Conservation (phyloP, 2,797 vertebrate species). For the Crax fasciolata region DNA sequence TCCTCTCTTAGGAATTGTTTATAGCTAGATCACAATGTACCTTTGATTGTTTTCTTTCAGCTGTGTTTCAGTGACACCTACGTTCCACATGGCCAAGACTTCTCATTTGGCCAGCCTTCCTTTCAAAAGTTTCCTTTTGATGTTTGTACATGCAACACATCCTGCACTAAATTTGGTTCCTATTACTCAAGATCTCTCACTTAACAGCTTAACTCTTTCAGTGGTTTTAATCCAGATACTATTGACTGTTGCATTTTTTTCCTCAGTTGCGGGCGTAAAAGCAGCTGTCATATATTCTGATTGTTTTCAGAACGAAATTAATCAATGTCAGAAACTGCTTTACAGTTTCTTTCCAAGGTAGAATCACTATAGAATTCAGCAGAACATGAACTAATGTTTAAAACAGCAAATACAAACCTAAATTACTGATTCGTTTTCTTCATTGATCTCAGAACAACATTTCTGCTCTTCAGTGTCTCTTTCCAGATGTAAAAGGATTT, state of each 20-base stretch:
- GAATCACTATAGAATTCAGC: neutral
- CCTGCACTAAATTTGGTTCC: neutral
- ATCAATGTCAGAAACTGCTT: conserved; percentile 3
- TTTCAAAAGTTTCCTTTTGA: neutral
- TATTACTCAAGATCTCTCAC: neutral
- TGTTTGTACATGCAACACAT: neutral
- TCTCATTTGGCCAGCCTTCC: neutral
- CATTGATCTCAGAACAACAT: neutral
- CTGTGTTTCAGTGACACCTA: neutral
- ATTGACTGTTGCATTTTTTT: neutral
- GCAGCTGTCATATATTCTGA: neutral
- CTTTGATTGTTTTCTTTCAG: neutral
- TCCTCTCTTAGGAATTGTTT: neutral
- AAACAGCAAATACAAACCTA: neutral
- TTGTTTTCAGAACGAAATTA: conserved; percentile 24
- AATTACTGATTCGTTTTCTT: neutral
- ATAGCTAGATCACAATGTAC: neutral
- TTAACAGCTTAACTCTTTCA: neutral
- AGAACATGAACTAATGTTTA: neutral
- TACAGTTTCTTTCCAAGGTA: neutral
- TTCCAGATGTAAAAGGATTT: neutral
- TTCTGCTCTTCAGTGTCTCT: neutral
- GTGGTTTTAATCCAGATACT: neutral
- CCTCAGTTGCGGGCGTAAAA: neutral
- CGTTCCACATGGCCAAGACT: neutral